Evolutionary conservation across 2,113 vertebrate genomes (phyloP).

Genomic region (Ochotona curzoniae): DNA sequence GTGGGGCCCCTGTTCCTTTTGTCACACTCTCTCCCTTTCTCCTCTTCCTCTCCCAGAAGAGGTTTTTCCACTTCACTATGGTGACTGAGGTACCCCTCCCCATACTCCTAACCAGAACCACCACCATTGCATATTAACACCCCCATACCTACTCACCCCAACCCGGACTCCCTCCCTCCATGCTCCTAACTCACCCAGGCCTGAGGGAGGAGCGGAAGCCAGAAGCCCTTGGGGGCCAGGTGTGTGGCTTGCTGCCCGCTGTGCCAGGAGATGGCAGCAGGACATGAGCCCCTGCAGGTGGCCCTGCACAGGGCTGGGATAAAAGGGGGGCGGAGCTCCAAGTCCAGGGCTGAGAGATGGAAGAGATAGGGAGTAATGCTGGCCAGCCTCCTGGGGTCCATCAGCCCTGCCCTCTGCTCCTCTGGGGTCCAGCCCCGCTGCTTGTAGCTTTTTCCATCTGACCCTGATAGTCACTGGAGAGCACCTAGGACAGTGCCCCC

Average conservation of each 20-base stretch:
- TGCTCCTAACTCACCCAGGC: neutral
- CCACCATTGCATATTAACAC: neutral
- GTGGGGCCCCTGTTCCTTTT: neutral
- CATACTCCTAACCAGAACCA: conserved; percentile 32
- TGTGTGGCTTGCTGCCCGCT: neutral
- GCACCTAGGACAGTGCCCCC: neutral
- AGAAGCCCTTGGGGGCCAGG: neutral
- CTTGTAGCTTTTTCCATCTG: conserved; percentile 59
- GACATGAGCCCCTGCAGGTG: neutral
- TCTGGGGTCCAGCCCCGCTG: conserved; percentile 90
- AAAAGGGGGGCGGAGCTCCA: neutral
- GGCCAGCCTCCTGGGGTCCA: no score
- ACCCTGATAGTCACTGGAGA: neutral
- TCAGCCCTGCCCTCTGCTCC: conserved; percentile 90
- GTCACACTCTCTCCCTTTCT: conserved; percentile 60
- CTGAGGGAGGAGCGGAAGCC: neutral
- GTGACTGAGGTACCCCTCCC: conserved; percentile 81
- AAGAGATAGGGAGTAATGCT: no score
- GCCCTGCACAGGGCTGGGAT: neutral
- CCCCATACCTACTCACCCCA: neutral
- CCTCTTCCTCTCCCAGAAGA: conserved; percentile 79
- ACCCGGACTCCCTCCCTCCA: conserved; percentile 37
- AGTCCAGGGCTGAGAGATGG: neutral
- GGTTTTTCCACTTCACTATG: conserved; percentile 82
- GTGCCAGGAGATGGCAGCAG: neutral